These are phyloP conservation scores for Clangula hyemalis DNA, from an alignment of 2,797 vertebrate genomes.

Conservation along the genomic window DNA sequence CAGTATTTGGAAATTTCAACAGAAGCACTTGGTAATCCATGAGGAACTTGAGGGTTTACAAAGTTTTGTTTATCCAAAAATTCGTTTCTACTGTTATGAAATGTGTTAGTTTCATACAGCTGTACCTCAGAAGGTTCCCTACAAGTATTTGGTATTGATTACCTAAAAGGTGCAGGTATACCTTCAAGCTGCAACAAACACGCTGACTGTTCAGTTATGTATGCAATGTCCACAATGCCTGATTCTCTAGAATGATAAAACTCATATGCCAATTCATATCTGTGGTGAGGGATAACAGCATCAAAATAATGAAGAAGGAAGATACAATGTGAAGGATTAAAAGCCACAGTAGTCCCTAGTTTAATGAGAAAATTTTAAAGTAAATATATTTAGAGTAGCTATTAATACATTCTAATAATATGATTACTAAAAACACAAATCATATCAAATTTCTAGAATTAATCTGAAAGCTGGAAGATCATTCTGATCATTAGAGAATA, in stretches of 20 bases:
- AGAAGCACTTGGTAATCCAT: not conserved
- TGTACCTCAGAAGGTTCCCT: not conserved
- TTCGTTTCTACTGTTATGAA: not conserved
- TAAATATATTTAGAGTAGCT: not conserved
- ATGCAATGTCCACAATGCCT: not conserved
- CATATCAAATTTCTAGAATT: not conserved
- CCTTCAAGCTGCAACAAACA: not conserved
- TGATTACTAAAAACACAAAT: not conserved
- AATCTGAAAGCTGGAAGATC: not conserved
- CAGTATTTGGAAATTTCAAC: not conserved
- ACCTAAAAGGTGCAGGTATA: not conserved
- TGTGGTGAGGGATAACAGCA: not conserved
- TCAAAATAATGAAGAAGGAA: not conserved
- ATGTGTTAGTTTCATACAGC: not conserved
- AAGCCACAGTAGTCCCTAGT: not conserved
- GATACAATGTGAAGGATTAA: not conserved
- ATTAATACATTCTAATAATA: not conserved
- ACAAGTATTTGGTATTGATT: not conserved
- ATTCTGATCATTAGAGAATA: not conserved
- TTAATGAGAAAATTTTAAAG: not conserved
- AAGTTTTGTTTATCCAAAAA: not conserved
- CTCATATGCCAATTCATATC: not conserved
- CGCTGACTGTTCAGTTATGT: not conserved
- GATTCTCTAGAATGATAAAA: not conserved
- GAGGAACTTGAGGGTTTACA: not conserved